Conservation (phyloP, 92 coral and sea anemone genomes). For the Heteractis magnifica region DNA sequence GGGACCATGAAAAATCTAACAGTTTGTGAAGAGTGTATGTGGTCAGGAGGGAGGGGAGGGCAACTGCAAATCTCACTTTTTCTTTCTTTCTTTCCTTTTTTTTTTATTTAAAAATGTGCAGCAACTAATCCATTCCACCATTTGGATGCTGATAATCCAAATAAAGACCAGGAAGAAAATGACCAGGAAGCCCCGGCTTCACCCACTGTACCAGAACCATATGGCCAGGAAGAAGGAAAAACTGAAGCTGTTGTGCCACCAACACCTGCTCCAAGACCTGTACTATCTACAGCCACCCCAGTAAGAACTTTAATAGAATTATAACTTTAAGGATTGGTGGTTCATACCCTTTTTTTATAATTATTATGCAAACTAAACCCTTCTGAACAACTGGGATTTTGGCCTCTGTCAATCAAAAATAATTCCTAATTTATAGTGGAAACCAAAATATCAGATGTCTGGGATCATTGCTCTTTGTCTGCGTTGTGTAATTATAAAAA, state of each 20-base stretch:
- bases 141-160: neutral
- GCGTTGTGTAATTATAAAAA: too few species aligned
- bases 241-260: constrained; percentile 17
- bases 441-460: too few species aligned
- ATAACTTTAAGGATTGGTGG: too few species aligned
- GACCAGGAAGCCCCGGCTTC: constrained; percentile 2
- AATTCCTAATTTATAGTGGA: too few species aligned
- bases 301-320: neutral
- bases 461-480: too few species aligned
- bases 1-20: neutral
- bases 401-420: too few species aligned
- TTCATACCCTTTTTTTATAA: too few species aligned
- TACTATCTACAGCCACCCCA: constrained; percentile 21
- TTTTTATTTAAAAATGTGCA: neutral
- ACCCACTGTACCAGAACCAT: constrained; percentile 25
- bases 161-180: constrained; percentile 3
- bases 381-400: too few species aligned
- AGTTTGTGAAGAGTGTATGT: neutral
- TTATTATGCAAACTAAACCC: too few species aligned
- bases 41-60: neutral
- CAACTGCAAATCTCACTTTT: neutral
- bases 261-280: constrained; percentile 37
- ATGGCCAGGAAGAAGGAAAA: constrained; percentile 3
- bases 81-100: neutral
- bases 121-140: constrained; percentile 20